These are phyloP conservation scores for Patella ulyssiponensis DNA, from an alignment of 2,888 invertebrate genomes.

Conservation along the genomic window DNA sequence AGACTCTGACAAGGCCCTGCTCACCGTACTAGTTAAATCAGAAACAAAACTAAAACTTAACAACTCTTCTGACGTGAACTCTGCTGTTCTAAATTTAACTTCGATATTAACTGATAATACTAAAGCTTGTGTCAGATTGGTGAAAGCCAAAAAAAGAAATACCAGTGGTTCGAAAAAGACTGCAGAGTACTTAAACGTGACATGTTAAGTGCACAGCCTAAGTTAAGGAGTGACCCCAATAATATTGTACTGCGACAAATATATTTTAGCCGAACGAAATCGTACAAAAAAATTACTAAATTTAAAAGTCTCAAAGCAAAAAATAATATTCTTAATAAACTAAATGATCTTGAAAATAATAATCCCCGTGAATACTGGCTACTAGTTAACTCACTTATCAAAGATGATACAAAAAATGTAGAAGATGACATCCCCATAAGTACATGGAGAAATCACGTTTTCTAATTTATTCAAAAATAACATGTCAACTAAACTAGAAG, in stretches of 20 bases:
- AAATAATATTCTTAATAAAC: background rate
- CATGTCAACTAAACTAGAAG: background rate
- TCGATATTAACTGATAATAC: too few relatives aligned
- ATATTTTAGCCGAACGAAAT: background rate
- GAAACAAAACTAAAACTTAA: too few relatives aligned
- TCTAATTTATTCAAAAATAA: background rate
- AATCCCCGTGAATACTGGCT: background rate
- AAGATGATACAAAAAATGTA: background rate
- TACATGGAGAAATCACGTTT: background rate
- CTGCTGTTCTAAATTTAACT: too few relatives aligned
- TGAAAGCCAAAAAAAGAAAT: too few relatives aligned
- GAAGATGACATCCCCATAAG: background rate
- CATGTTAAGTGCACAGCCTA: too few relatives aligned
- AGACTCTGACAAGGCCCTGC: too few relatives aligned
- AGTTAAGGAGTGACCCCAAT: background rate
- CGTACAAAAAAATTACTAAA: conserved; percentile 6
- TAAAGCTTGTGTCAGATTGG: too few relatives aligned
- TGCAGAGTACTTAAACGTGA: too few relatives aligned
- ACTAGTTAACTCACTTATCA: background rate
- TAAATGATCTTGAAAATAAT: conserved; percentile 8
- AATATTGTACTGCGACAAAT: background rate
- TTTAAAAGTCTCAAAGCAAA: background rate
- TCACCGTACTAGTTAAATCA: too few relatives aligned
- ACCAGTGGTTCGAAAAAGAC: too few relatives aligned
- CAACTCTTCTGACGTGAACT: too few relatives aligned